A percentile compares a stretch with the other conserved stretches of the same genome.
Evolutionary conservation across 1,140 invertebrate genomes (phyloP).

Genomic region (Schlechtendalia chinensis): DNA sequence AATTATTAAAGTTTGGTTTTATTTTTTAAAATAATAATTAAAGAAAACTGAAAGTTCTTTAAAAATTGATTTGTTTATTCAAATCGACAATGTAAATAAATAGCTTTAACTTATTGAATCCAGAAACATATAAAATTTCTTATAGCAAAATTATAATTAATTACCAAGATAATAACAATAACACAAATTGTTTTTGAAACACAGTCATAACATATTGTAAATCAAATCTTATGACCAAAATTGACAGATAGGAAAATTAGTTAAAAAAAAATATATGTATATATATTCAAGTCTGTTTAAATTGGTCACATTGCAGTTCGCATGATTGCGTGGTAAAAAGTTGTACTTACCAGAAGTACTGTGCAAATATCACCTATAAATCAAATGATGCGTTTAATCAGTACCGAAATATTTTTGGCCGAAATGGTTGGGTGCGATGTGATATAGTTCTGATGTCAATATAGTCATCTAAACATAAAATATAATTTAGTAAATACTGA

Average conservation of each 20-base stretch:
- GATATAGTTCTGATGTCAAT: slow-evolving; percentile 91
- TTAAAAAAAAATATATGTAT: background rate
- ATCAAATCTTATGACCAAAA: slow-evolving; percentile 20
- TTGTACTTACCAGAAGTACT: background rate
- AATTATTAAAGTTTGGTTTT: too few species aligned
- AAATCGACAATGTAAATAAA: slow-evolving; percentile 13
- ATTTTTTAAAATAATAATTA: too few species aligned
- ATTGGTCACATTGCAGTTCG: slow-evolving; percentile 23
- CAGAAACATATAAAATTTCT: slow-evolving; percentile 12
- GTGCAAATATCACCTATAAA: slow-evolving; percentile 29
- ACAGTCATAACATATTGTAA: background rate
- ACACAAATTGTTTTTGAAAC: background rate
- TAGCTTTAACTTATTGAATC: slow-evolving; percentile 3
- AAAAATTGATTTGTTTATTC: slow-evolving; percentile 22
- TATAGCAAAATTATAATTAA: slow-evolving; percentile 9
- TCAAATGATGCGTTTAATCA: slow-evolving; percentile 63
- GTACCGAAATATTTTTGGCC: slow-evolving; percentile 98
- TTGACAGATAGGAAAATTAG: background rate
- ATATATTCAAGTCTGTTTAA: slow-evolving; percentile 11
- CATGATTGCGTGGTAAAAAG: background rate
- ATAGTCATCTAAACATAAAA: slow-evolving; percentile 75
- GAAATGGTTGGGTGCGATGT: slow-evolving; percentile 96
- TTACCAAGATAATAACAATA: slow-evolving; percentile 18
- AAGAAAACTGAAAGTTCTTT: too few species aligned
- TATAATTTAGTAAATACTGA: slow-evolving; percentile 24